Evolutionary conservation across 2,888 invertebrate species (phyloP), one percentile per base, ranked within the genome.

Genomic region (Cephus pulcher): DNA sequence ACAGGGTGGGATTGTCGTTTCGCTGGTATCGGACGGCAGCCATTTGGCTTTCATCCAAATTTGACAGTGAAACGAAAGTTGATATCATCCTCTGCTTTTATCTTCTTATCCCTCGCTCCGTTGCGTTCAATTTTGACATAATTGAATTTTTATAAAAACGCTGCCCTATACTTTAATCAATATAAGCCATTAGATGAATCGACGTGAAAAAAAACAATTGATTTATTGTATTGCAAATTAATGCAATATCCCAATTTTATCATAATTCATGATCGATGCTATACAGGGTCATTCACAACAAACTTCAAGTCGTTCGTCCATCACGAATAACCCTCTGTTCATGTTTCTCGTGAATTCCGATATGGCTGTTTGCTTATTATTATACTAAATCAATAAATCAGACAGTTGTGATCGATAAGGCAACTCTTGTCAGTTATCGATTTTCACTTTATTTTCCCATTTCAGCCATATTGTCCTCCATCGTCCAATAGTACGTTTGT

Each of bases 31-130:
- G 12, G 37, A 37, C 4, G 40, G 4, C 15, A 40, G 40, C 4
- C 4, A 1, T 40, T 40, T 40, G 40, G 15, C 40, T 40, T 40
- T 15, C 15, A 15, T 0, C 70, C 30, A 70, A 70, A n/a, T 15
- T 69, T 78, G 73, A 73, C 76, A 76, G 73, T 76, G 76, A 82
- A 84, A 84, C 77, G 83, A 84, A 85, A 84, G 81, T 82, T 75
- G 74, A 33, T 71, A 73, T 74, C 75, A 81, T 79, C 76, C 76
- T 69, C 37, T 73, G 78, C 77, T 80, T 34, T 70, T 32, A 23
- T 33, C 33, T 34, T 75, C 34, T 15, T 78, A 70, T 75, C 40
- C 37, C 15, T 78, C 30, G 73, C 12, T 68, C 33, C 40, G n/a
- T 30, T 69, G 4, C 12, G 12, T 69, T 4, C 11, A 70, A 70